Base-by-base conservation (phyloP, 2,113 vertebrate species). In the Ancistrus triradiatus region DNA sequence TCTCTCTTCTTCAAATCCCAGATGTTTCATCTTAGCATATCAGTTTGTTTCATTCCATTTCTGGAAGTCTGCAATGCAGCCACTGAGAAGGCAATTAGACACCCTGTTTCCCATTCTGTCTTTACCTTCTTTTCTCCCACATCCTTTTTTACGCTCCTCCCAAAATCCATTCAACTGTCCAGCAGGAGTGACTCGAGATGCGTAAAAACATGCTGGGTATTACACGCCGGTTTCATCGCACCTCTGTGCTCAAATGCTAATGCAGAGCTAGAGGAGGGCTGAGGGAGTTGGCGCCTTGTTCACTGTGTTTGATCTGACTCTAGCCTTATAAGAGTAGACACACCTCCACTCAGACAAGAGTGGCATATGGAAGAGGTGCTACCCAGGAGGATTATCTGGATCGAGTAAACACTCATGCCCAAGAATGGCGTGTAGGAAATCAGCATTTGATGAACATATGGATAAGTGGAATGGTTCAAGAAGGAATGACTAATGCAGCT, bases 391-490 rank as follows among this genome's bases (percentile, higher is more conserved):
- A n/a, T n/a, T n/a, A n/a, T n/a, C n/a, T n/a, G n/a, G n/a, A n/a
- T n/a, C n/a, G 42, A 35, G 11, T 24, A 60, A 33, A 52, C 40
- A 21, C 40, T 44, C 11, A 27, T 22, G 27, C 22, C 40, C 48
- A 28, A 59, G 64, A 72, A 76, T 59, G 51, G 68, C 55, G 69
- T 78, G 59, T 42, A 22, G 43, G 43, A 49, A 59, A 77, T 82
- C 77, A 81, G 73, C 74, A 78, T 84, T 73, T 69, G 48, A 73
- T 63, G 62, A 75, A 63, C 75, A 78, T 77, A 64, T 35, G 42
- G 52, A 2, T 46, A 18, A 25, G 48, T 15, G 42, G 21, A 62
- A 70, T 44, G 53, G 53, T 66, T 66, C 37, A 66, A n/a, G n/a
- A n/a, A n/a, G n/a, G n/a, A n/a, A n/a, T n/a, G n/a, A n/a, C n/a